Evolutionary conservation across 2,888 invertebrate species (phyloP), one percentile per base, ranked within the genome.

Genomic region (Dolomedes plantarius): DNA sequence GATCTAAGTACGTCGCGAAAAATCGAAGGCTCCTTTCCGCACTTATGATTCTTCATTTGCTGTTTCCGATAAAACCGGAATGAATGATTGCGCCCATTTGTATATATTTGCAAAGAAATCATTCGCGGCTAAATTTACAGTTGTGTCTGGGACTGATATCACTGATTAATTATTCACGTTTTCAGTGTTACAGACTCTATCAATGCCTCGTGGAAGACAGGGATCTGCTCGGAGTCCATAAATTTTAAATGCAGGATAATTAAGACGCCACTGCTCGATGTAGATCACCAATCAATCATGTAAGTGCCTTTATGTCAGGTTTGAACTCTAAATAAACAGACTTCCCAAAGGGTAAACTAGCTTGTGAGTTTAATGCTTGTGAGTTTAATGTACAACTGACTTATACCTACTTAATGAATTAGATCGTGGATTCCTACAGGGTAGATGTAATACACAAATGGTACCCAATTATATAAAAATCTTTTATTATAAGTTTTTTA

Each of bases 71-170:
- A 56, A 23, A 56, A 1, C 3, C 23, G 1, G 56, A 56, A 56
- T 56, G 56, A 56, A 2, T 56, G 56, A 56, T 56, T 5, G 23
- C 23, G 3, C 56, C 56, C 56, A 56, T 56, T 56, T 56, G 56
- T 56, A 56, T 56, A 56, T 23, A 56, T 56, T 56, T 56, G 56
- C 56, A 23, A 56, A 56, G 56, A 56, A 56, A 56, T 56, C 56
- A 56, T 56, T 56, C 56, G 6, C 41, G 56, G 23, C 23, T 56
- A 23, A 11, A 56, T 56, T 56, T 56, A 56, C 56, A 56, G 23
- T 2, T 11, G 23, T 23, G 56, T 56, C 56, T 56, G 3, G 23
- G 56, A 23, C 1, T 0, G 56, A 56, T 19, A 56, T 16, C 41
- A 6, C 16, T 16, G 41, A 46, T 46, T 56, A 56, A 56, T 56